Evolutionary conservation across 2,113 vertebrate genomes (phyloP).

Genomic region (Anarrhichthys ocellatus): DNA sequence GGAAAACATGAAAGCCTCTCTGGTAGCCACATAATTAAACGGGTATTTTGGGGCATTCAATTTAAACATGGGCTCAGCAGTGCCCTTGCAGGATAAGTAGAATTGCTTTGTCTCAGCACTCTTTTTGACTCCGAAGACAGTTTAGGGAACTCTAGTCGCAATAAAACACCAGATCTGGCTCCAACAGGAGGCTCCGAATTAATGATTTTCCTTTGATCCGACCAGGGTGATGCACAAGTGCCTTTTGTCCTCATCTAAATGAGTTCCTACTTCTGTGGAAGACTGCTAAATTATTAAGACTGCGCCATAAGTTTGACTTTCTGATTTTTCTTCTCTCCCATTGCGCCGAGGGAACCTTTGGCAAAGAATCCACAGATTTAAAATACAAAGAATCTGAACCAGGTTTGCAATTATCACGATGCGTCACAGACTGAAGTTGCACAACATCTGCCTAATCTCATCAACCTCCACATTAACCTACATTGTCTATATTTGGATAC

Average conservation of each 20-base stretch:
- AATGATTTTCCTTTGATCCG: constrained; percentile 75
- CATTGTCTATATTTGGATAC: constrained; percentile 17
- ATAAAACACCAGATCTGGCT: constrained; percentile 63
- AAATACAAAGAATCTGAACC: constrained; percentile 19
- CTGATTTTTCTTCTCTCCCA: constrained; percentile 20
- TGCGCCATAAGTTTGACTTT: constrained; percentile 41
- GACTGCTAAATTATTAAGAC: constrained; percentile 61
- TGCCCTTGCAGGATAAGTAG: constrained; percentile 65
- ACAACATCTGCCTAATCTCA: constrained; percentile 29
- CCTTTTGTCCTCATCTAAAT: constrained; percentile 69
- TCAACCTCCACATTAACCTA: constrained; percentile 46
- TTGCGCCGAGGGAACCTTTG: constrained; percentile 24
- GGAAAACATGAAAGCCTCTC: constrained; percentile 77
- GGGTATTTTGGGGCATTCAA: constrained; percentile 79
- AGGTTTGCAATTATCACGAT: constrained; percentile 23
- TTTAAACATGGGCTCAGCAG: constrained; percentile 72
- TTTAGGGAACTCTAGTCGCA: constrained; percentile 67
- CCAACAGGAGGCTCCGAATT: constrained; percentile 54
- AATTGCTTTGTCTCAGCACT: constrained; percentile 69
- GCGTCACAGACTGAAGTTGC: constrained; percentile 3
- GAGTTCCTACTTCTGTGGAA: constrained; percentile 50
- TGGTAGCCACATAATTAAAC: constrained; percentile 80
- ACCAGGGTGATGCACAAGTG: constrained; percentile 20
- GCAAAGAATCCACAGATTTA: constrained; percentile 31
- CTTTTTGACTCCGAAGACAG: constrained; percentile 65